A percentile compares a stretch with the other conserved stretches of the same genome.
phyloP scores from a whole-genome alignment of 2,888 invertebrate species.

The Nymphalis polychloros region DNA sequence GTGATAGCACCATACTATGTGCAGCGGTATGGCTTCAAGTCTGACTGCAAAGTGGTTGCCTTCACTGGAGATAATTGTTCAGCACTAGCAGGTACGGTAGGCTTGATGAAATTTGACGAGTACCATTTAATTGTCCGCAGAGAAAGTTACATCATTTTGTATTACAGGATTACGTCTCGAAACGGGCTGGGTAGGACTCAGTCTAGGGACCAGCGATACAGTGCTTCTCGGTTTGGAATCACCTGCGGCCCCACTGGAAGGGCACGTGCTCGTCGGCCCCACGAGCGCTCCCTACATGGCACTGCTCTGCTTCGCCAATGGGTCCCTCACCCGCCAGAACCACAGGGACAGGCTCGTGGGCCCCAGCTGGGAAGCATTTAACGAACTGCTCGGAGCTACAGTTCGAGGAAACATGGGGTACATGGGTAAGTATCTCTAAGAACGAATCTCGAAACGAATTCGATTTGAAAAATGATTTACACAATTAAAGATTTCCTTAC shows the following conservation, averaged over 20 bases:
- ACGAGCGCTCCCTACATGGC: conserved; percentile 92
- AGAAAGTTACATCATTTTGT: neutral
- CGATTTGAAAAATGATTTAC: too few species aligned
- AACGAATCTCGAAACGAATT: neutral
- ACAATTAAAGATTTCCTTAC: too few species aligned
- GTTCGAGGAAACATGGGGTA: conserved; percentile 96
- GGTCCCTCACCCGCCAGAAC: conserved; percentile 93
- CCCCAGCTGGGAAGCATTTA: conserved; percentile 92
- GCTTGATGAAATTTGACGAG: neutral
- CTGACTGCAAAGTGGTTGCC: conserved; percentile 90
- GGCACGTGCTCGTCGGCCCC: conserved; percentile 94
- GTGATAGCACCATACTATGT: conserved; percentile 89
- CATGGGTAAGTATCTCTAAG: conserved; percentile 83
- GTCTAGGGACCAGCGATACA: conserved; percentile 97
- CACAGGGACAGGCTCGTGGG: conserved; percentile 88
- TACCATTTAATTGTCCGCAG: neutral
- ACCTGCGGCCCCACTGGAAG: conserved; percentile 86
- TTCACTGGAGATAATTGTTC: conserved; percentile 98
- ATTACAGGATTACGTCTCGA: conserved; percentile 87
- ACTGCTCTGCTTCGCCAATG: conserved; percentile 95
- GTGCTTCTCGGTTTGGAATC: conserved; percentile 88
- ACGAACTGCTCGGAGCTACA: conserved; percentile 89
- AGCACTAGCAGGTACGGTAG: conserved; percentile 85
- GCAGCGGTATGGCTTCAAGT: conserved; percentile 91
- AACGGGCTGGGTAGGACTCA: conserved; percentile 91